Conservation (phyloP, 2,888 invertebrate species). For the Prostheceraeus crozeri region DNA sequence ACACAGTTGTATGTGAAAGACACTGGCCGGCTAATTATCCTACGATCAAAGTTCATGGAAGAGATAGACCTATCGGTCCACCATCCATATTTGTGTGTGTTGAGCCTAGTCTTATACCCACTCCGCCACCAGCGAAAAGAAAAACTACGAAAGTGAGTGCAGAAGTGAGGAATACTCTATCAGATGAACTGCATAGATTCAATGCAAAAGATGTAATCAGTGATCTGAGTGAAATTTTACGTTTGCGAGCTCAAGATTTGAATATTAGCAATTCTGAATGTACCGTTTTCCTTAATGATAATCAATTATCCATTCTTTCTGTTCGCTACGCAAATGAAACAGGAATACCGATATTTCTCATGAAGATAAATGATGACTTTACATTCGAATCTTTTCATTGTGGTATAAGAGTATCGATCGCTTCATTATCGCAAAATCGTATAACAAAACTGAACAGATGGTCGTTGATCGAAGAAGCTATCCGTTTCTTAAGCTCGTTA, state of each 20-base stretch:
- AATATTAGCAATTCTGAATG: too few relatives aligned
- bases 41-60: conserved; percentile 17
- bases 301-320: too few relatives aligned
- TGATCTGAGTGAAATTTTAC: too few relatives aligned
- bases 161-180: too few relatives aligned
- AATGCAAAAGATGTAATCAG: too few relatives aligned
- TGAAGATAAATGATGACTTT: conserved; percentile 25
- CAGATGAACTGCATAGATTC: too few relatives aligned
- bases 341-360: too few relatives aligned
- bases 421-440: conserved; percentile 23
- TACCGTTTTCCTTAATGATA: too few relatives aligned
- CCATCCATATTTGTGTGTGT: conserved; percentile 18
- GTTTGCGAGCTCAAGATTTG: too few relatives aligned
- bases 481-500: conserved; percentile 29
- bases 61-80: conserved; percentile 16
- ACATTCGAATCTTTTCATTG: conserved; percentile 8
- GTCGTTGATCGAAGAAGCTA: conserved; percentile 19
- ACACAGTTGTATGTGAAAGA: conserved; percentile 22
- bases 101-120: conserved; percentile 16
- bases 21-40: conserved; percentile 23
- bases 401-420: conserved; percentile 10
- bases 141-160: conserved; percentile 1
- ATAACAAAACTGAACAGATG: conserved; percentile 10
- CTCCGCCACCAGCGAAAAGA: neutral
- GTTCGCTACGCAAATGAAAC: too few relatives aligned